phyloP scores from a whole-genome alignment of 1,140 invertebrate species.

The Bombus sibiricus region DNA sequence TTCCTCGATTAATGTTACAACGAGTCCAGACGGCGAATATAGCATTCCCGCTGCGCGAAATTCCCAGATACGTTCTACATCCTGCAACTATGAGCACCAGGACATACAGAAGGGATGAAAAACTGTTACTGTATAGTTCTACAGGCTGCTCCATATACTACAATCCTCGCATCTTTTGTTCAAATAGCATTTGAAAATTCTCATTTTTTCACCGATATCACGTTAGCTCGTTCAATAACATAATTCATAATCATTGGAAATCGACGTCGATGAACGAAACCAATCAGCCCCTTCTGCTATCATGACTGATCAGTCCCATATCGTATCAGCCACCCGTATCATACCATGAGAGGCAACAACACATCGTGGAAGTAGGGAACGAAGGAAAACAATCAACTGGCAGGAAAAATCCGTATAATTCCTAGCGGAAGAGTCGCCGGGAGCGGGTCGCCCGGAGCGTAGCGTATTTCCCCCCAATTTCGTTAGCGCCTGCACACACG shows the following conservation, averaged over 20 bases:
- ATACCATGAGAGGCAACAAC: not conserved
- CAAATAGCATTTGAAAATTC: not conserved
- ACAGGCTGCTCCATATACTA: not conserved
- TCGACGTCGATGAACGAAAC: not conserved
- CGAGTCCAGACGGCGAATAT: not conserved
- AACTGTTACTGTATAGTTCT: not conserved
- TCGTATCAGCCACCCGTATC: not conserved
- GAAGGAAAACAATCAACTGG: conserved; percentile 4
- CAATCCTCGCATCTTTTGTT: not conserved
- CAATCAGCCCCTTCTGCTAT: not conserved
- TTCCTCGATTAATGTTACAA: conserved; percentile 10
- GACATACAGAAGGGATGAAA: not conserved
- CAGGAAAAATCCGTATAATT: conserved; percentile 45
- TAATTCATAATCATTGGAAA: not conserved
- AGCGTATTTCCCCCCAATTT: conserved; percentile 68
- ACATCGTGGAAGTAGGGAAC: not conserved
- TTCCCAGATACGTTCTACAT: not conserved
- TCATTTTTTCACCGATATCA: too few relatives aligned
- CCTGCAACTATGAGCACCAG: not conserved
- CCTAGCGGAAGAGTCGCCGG: conserved; percentile 36
- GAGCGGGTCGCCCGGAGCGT: conserved; percentile 47
- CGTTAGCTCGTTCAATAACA: too few relatives aligned
- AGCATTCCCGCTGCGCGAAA: not conserved
- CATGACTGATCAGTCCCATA: not conserved
- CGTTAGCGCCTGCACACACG: conserved; percentile 60